Evolutionary conservation across 2,113 vertebrate species (phyloP).

Genomic region (Etheostoma spectabile): DNA sequence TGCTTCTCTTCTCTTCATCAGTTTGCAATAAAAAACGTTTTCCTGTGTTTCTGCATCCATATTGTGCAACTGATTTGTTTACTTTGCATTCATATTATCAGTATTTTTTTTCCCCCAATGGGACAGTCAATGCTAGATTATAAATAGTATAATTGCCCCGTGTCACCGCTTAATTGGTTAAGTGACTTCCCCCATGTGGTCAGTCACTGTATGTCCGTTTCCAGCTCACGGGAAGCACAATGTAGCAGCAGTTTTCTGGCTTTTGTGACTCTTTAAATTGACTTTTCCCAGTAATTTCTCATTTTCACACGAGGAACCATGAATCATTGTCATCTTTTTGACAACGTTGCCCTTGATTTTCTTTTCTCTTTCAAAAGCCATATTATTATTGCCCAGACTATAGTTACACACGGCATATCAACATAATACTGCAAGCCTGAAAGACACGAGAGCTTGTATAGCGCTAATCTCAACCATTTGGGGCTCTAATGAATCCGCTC

Average conservation of each 20-base stretch:
- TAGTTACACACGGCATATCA: background rate
- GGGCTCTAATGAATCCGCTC: constrained; percentile 10
- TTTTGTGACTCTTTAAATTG: background rate
- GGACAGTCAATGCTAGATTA: too few species aligned
- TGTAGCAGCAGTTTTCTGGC: background rate
- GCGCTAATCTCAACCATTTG: constrained; percentile 10
- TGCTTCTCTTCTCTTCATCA: constrained; percentile 4
- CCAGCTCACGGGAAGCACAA: too few species aligned
- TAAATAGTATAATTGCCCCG: background rate
- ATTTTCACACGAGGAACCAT: background rate
- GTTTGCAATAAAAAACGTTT: background rate
- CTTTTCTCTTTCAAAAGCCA: constrained; percentile 12
- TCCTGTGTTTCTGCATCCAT: background rate
- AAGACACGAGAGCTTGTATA: background rate
- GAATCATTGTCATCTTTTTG: constrained; percentile 48
- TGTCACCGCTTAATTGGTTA: background rate
- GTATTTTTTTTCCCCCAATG: background rate
- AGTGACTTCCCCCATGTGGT: background rate
- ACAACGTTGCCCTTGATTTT: constrained; percentile 36
- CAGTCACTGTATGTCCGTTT: background rate
- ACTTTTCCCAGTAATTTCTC: background rate
- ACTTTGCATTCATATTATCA: background rate
- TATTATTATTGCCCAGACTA: constrained; percentile 1
- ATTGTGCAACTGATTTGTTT: background rate
- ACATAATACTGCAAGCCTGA: background rate